These are phyloP conservation scores for Agrypnus murinus DNA, from an alignment of 2,888 invertebrate genomes.

Conservation along the genomic window DNA sequence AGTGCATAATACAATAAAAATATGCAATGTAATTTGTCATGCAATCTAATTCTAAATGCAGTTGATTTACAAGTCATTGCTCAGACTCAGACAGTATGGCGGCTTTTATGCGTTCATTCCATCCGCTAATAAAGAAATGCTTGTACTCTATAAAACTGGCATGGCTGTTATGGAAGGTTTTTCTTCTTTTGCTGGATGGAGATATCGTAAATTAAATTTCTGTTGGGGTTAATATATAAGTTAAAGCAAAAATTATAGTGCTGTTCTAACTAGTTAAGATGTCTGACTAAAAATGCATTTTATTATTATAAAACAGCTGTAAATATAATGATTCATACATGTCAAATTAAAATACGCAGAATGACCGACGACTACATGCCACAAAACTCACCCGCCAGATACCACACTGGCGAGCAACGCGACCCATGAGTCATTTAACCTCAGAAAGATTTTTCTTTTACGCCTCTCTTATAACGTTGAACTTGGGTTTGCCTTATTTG, in stretches of 20 bases:
- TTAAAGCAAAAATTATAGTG: background rate
- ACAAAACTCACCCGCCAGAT: slow-evolving; percentile 36
- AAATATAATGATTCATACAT: slow-evolving; percentile 37
- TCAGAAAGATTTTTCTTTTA: slow-evolving; percentile 25
- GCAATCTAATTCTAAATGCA: too few relatives aligned
- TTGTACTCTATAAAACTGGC: too few relatives aligned
- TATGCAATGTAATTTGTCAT: too few relatives aligned
- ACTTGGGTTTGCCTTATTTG: slow-evolving; percentile 22
- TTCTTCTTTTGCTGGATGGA: too few relatives aligned
- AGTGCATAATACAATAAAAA: too few relatives aligned
- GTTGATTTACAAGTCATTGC: too few relatives aligned
- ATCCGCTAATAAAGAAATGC: too few relatives aligned
- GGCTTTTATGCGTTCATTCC: too few relatives aligned
- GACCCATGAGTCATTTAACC: slow-evolving; percentile 35
- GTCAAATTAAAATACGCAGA: slow-evolving; percentile 37
- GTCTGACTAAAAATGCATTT: background rate
- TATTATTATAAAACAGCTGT: slow-evolving; percentile 41
- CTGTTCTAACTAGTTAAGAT: background rate
- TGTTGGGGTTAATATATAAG: too few relatives aligned
- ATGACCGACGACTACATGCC: slow-evolving; percentile 33
- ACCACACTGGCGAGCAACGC: slow-evolving; percentile 28
- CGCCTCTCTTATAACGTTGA: slow-evolving; percentile 30
- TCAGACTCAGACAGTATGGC: too few relatives aligned
- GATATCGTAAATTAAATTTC: too few relatives aligned
- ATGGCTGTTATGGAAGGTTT: too few relatives aligned